Evolutionary conservation across 2,888 invertebrate genomes (phyloP).

Genomic region (Pristionchus mayeri): DNA sequence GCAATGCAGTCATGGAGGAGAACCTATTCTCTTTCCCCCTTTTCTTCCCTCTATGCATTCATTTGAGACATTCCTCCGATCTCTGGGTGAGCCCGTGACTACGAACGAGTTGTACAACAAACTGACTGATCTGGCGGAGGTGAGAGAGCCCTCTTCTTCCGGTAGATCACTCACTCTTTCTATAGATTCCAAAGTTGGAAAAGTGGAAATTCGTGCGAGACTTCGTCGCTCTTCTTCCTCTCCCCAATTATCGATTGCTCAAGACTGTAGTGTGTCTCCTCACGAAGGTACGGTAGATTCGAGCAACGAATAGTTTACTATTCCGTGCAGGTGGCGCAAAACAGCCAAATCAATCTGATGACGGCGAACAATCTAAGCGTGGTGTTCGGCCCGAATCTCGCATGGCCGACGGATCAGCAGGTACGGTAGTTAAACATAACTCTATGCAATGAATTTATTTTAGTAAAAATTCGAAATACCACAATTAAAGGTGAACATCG

Average conservation of each 20-base stretch:
- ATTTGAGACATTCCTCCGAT: constrained; percentile 72
- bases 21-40: too few relatives aligned
- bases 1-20: constrained; percentile 84
- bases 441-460: background rate
- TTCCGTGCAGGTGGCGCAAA: constrained; percentile 76
- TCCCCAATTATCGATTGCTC: constrained; percentile 71
- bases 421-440: constrained; percentile 48
- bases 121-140: constrained; percentile 62
- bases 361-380: constrained; percentile 92
- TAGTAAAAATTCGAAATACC: background rate
- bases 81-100: constrained; percentile 74
- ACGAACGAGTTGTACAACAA: constrained; percentile 73
- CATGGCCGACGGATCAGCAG: constrained; percentile 82
- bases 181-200: constrained; percentile 60
- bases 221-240: constrained; percentile 69
- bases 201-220: constrained; percentile 66
- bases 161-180: background rate
- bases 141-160: constrained; percentile 39
- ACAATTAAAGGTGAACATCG: constrained; percentile 67
- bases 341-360: constrained; percentile 89
- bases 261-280: constrained; percentile 71
- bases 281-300: constrained; percentile 63
- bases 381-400: constrained; percentile 93
- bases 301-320: background rate
- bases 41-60: background rate